phyloP scores from a whole-genome alignment of 2,797 vertebrate species.

The Centropyge bicolor region DNA sequence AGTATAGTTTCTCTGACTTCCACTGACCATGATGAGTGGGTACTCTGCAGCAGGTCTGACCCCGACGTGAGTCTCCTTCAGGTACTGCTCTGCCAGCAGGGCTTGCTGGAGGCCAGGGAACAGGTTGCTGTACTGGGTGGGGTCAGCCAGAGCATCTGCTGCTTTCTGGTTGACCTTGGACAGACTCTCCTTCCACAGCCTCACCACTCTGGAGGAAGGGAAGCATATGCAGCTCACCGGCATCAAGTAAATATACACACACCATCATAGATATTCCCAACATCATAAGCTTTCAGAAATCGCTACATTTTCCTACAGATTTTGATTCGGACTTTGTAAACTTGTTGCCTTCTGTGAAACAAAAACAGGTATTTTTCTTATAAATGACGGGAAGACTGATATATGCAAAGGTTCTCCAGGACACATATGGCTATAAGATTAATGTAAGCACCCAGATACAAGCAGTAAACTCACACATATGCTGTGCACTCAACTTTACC shows the following conservation, averaged over 20 bases:
- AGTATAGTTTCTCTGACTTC: background rate
- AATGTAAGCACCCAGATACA: background rate
- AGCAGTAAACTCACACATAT: background rate
- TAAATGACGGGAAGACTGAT: background rate
- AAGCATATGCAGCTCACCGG: background rate
- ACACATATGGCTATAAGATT: background rate
- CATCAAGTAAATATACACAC: background rate
- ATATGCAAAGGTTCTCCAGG: background rate
- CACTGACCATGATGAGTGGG: slow-evolving; percentile 90
- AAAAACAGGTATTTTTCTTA: background rate
- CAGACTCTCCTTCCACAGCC: slow-evolving; percentile 94
- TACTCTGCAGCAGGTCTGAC: slow-evolving; percentile 91
- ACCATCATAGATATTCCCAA: background rate
- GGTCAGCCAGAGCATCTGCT: slow-evolving; percentile 95
- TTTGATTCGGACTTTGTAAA: background rate
- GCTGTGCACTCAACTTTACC: slow-evolving; percentile 64
- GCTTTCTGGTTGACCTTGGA: slow-evolving; percentile 96
- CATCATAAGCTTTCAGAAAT: background rate
- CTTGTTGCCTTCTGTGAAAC: background rate
- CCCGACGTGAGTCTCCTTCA: slow-evolving; percentile 87
- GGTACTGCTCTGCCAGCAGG: slow-evolving; percentile 91
- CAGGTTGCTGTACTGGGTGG: slow-evolving; percentile 95
- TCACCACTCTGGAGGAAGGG: slow-evolving; percentile 86
- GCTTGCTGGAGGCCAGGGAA: slow-evolving; percentile 95
- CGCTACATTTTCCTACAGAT: background rate